These are phyloP conservation scores for Melanostigma gelatinosum DNA, from an alignment of 2,113 vertebrate species.

Conservation along the genomic window DNA sequence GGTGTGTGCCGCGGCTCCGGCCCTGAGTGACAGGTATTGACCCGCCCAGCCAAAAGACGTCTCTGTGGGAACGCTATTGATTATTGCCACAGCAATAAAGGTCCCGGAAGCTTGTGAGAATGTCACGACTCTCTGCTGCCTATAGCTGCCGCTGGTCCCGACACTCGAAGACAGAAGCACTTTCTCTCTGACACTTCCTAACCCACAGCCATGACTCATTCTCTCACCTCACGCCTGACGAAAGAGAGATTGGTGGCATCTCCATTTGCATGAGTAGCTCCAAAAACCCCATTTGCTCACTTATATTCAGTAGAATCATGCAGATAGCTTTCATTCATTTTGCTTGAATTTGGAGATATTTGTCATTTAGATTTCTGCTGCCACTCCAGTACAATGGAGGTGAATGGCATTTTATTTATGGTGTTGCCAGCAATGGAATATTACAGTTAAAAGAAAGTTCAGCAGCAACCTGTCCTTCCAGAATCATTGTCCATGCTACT, in stretches of 20 bases:
- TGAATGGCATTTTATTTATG: neutral
- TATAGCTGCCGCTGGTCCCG: constrained; percentile 36
- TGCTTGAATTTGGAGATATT: neutral
- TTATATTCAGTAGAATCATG: neutral
- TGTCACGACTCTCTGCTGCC: constrained; percentile 74
- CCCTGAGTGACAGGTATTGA: constrained; percentile 85
- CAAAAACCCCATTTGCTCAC: neutral
- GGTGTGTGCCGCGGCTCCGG: constrained; percentile 66
- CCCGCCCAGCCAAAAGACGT: constrained; percentile 75
- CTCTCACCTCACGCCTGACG: constrained; percentile 41
- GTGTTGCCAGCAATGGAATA: neutral
- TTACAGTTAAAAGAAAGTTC: neutral
- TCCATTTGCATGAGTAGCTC: constrained; percentile 11
- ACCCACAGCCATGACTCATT: constrained; percentile 31
- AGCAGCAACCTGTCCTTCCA: neutral
- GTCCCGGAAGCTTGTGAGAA: constrained; percentile 78
- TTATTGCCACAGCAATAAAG: constrained; percentile 81
- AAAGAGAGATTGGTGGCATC: constrained; percentile 18
- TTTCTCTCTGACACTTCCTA: constrained; percentile 38
- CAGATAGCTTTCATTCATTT: neutral
- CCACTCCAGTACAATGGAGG: neutral
- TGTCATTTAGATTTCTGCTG: neutral
- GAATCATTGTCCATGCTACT: neutral
- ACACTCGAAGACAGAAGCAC: constrained; percentile 47
- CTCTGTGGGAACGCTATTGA: constrained; percentile 82